Percentiles rank a stretch among this genome's conserved stretches.
Evolutionary conservation across 2,113 vertebrate genomes (phyloP).

Genomic region (Plestiodon gilberti): DNA sequence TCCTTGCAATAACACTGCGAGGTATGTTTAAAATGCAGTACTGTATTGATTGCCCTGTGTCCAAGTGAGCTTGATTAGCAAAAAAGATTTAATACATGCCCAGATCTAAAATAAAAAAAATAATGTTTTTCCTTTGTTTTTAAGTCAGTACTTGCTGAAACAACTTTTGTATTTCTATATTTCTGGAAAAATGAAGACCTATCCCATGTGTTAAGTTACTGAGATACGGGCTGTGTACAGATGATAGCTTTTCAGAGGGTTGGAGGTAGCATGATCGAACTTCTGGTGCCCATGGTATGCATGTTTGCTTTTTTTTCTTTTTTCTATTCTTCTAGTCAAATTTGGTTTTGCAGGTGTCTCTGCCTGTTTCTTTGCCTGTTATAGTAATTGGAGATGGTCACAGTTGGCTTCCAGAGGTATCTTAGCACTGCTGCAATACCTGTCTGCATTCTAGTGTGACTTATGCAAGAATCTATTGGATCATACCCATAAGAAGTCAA

Average conservation of each 20-base stretch:
- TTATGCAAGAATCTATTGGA: neutral
- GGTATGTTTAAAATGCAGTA: neutral
- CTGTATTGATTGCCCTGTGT: neutral
- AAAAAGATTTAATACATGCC: neutral
- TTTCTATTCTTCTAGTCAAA: neutral
- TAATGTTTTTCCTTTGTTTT: neutral
- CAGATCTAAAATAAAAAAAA: neutral
- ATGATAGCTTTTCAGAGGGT: neutral
- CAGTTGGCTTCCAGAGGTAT: neutral
- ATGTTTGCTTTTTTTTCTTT: conserved; percentile 21
- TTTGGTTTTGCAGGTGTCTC: conserved; percentile 4
- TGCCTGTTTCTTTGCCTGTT: conserved; percentile 18
- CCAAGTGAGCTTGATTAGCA: neutral
- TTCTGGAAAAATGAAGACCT: neutral
- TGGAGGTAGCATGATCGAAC: neutral
- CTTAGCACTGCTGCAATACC: neutral
- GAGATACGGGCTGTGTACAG: neutral
- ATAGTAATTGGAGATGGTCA: neutral
- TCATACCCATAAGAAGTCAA: neutral
- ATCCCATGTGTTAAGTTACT: neutral
- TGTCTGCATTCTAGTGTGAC: neutral
- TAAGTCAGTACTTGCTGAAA: neutral
- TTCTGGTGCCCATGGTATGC: neutral
- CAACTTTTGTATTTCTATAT: neutral
- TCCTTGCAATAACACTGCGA: neutral